Percentiles rank a stretch among this genome's conserved stretches.
These are phyloP conservation scores for Nomada ruficornis DNA, from an alignment of 2,888 invertebrate species.

Conservation along the genomic window DNA sequence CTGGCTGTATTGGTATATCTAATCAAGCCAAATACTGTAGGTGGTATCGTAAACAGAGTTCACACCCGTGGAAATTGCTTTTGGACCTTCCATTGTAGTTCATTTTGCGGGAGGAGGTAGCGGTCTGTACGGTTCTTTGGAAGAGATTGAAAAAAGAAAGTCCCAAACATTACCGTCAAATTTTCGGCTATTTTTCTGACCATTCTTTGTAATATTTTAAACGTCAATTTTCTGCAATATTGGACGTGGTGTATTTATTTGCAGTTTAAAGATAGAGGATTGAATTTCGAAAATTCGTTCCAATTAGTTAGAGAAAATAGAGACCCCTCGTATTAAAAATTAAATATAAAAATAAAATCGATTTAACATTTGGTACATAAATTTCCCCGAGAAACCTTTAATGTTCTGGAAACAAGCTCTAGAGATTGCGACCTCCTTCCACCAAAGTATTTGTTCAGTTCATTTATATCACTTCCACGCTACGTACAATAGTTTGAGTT, in stretches of 20 bases:
- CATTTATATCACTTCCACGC: conserved; percentile 12
- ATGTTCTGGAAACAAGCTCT: neutral
- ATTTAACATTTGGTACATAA: neutral
- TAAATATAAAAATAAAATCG: neutral
- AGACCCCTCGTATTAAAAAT: neutral
- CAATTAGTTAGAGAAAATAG: neutral
- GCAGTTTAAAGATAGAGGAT: no score
- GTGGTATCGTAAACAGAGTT: conserved; percentile 57
- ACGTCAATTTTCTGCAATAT: no score
- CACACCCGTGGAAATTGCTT: conserved; percentile 3
- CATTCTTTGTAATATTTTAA: no score
- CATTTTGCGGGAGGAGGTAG: neutral
- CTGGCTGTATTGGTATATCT: conserved; percentile 52
- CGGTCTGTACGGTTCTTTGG: neutral
- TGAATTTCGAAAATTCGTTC: no score
- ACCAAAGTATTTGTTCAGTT: neutral
- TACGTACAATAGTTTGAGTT: neutral
- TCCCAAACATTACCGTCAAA: neutral
- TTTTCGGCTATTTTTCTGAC: neutral
- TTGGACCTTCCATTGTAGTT: conserved; percentile 3
- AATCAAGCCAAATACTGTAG: conserved; percentile 55
- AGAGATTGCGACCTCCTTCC: neutral
- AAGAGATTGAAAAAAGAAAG: neutral
- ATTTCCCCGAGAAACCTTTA: neutral
- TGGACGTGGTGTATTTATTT: no score